Percentiles rank a stretch among this genome's conserved stretches.
phyloP scores from a whole-genome alignment of 2,113 vertebrate genomes.

The Podarcis muralis region DNA sequence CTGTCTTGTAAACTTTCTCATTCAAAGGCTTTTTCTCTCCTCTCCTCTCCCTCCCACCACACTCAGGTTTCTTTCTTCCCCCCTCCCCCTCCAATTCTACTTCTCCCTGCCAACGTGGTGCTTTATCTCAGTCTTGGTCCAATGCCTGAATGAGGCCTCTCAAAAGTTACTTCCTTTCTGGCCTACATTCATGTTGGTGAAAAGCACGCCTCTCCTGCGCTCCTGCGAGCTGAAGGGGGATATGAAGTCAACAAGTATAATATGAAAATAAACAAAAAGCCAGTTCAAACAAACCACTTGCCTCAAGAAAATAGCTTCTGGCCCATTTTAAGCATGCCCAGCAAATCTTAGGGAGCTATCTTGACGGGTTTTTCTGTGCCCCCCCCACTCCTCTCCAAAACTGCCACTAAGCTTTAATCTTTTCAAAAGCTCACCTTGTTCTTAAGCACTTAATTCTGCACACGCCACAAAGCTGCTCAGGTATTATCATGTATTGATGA shows the following conservation, averaged over 20 bases:
- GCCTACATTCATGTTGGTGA: slow-evolving; percentile 11
- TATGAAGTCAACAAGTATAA: slow-evolving; percentile 74
- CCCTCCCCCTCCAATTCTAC: background rate
- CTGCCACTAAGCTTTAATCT: slow-evolving; percentile 57
- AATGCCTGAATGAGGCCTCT: slow-evolving; percentile 63
- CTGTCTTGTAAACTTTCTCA: background rate
- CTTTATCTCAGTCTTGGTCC: slow-evolving; percentile 67
- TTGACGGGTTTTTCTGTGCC: slow-evolving; percentile 18
- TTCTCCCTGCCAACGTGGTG: slow-evolving; percentile 41
- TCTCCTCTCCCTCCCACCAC: background rate
- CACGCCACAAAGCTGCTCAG: slow-evolving; percentile 53
- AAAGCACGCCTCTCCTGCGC: slow-evolving; percentile 56
- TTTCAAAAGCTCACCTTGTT: slow-evolving; percentile 69
- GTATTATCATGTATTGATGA: slow-evolving; percentile 71
- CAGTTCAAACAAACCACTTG: slow-evolving; percentile 70
- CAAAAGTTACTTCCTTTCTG: slow-evolving; percentile 70
- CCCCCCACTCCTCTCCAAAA: background rate
- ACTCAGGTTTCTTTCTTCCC: background rate
- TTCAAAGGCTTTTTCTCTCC: background rate
- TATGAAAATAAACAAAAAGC: slow-evolving; percentile 76
- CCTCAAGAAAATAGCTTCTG: slow-evolving; percentile 68
- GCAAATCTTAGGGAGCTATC: slow-evolving; percentile 53
- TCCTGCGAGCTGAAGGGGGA: slow-evolving; percentile 55
- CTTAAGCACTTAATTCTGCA: slow-evolving; percentile 60
- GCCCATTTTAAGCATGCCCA: slow-evolving; percentile 60